Percentiles rank a stretch among this genome's conserved stretches.
phyloP scores from a whole-genome alignment of 2,113 vertebrate species.

The Lamprotornis superbus region DNA sequence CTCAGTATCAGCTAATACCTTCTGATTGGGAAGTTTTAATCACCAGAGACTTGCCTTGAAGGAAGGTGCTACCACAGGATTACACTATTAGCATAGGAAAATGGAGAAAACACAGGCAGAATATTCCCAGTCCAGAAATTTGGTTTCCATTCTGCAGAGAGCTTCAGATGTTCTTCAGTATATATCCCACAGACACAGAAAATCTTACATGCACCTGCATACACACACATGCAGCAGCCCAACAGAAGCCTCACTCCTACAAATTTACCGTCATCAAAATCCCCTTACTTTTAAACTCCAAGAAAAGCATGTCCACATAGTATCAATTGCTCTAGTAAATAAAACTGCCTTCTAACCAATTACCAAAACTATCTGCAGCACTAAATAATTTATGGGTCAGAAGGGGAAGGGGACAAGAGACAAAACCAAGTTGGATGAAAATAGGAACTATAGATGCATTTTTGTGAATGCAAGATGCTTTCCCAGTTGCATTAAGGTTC shows the following conservation, averaged over 20 bases:
- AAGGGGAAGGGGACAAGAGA: not conserved
- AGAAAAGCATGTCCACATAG: accelerated
- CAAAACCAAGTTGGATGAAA: not conserved
- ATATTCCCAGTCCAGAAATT: not conserved
- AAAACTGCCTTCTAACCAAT: not conserved
- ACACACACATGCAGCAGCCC: not conserved
- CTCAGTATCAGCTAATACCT: not conserved
- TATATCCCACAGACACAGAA: not conserved
- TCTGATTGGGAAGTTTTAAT: not conserved
- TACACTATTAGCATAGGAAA: not conserved
- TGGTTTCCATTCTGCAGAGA: not conserved
- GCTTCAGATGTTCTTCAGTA: not conserved
- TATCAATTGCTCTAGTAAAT: not conserved
- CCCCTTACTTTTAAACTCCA: not conserved
- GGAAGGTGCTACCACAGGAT: not conserved
- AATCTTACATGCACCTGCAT: not conserved
- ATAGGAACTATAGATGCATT: accelerated
- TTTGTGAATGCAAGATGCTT: not conserved
- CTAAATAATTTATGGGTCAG: not conserved
- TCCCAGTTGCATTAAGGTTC: not conserved
- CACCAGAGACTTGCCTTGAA: not conserved
- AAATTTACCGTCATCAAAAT: not conserved
- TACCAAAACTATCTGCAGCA: not conserved
- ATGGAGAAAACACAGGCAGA: not conserved
- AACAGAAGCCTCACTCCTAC: not conserved